Base-by-base conservation (phyloP, 2,888 invertebrate genomes). In the Tipula lateralis region DNA sequence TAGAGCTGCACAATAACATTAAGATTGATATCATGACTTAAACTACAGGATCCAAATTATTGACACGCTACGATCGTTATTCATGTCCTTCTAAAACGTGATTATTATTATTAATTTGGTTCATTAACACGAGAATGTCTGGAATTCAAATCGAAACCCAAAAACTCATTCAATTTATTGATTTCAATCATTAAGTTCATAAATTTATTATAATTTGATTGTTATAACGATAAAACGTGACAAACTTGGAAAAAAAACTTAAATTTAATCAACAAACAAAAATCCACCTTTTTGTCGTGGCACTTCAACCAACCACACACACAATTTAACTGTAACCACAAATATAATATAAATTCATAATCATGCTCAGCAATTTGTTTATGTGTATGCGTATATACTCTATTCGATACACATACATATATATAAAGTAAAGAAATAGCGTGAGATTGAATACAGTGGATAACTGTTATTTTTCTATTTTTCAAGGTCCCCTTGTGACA, bases 301-400 rank as follows among this genome's bases (percentile, higher is more conserved):
- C 66, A 12, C 24, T 66, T 66, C 9, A 24, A 7, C 66, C 66
- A 66, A 24, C 66, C 44, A 44, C 32, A 32, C n/a, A n/a, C 24
- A 66, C 19, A 24, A 24, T 66, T 66, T 66, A 66, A 66, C 24
- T 66, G 66, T 24, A 66, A 9, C 66, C 24, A 19, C n/a, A n/a
- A n/a, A n/a, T n/a, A n/a, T n/a, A 66, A 66, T 66, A 24, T 66
- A 66, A 66, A 66, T 66, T 66, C 24, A 66, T 66, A 66, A 66
- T 66, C 66, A 66, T 66, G 66, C 66, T 24, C 19, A 66, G 24
- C 12, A 66, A 44, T 24, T 50, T 50, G 0, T 50, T 16, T 50
- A 36, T 12, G 9, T 50, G 16, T 12, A 5, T 44, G 16, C 5
- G 5, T 16, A 16, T 16, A 50, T 9, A 66, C 66, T 24, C 66